phyloP scores from a whole-genome alignment of 2,113 vertebrate genomes.

The Nymphicus hollandicus region DNA sequence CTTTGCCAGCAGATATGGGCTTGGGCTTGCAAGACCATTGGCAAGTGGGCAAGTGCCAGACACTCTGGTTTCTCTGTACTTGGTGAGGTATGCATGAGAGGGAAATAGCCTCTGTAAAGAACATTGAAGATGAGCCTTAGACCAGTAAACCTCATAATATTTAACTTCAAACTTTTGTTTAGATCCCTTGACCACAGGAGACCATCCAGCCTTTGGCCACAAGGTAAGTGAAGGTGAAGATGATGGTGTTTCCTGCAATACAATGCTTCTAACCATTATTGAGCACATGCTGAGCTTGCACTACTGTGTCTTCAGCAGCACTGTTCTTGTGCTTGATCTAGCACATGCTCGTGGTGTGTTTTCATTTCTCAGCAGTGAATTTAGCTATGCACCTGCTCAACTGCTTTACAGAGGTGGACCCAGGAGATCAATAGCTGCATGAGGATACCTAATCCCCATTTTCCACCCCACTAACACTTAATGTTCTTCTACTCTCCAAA shows the following conservation, averaged over 20 bases:
- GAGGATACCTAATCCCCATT: neutral
- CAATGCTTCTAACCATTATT: neutral
- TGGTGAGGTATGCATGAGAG: neutral
- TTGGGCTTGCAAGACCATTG: neutral
- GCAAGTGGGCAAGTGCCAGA: too few relatives aligned
- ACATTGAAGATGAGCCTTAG: neutral
- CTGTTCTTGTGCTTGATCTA: neutral
- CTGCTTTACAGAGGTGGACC: neutral
- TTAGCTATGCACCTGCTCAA: neutral
- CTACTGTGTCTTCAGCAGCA: neutral
- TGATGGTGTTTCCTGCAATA: neutral
- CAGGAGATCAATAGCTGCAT: neutral
- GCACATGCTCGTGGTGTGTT: rapidly evolving
- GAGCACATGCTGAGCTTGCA: rapidly evolving
- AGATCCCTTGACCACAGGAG: neutral
- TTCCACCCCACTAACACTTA: neutral
- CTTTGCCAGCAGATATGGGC: neutral
- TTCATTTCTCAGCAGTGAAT: neutral
- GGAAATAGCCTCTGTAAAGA: neutral
- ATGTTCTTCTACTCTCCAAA: neutral
- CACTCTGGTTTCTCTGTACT: neutral
- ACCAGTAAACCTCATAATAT: rapidly evolving
- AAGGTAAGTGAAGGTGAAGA: neutral
- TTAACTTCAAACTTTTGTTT: neutral
- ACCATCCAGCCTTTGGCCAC: neutral